phyloP scores from a whole-genome alignment of 1,140 invertebrate genomes.

The Planococcus citri region DNA sequence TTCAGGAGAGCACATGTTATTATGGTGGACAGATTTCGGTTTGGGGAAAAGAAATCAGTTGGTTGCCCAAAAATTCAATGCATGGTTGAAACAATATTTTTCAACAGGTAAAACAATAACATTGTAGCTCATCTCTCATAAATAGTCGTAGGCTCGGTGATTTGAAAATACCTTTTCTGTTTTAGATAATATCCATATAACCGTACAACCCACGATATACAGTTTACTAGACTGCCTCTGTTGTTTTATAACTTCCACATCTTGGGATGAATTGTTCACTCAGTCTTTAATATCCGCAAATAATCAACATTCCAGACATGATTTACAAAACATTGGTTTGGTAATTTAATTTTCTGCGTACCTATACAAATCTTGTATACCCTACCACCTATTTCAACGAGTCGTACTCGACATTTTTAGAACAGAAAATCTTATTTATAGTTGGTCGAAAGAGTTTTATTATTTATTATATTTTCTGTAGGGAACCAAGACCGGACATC shows the following conservation, averaged over 20 bases:
- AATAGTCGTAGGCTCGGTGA: too few species aligned
- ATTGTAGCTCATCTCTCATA: too few species aligned
- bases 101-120: constrained; percentile 39
- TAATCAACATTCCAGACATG: constrained; percentile 29
- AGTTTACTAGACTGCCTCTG: constrained; percentile 60
- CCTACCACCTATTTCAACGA: too few species aligned
- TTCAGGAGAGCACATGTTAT: constrained; percentile 58
- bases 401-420: too few species aligned
- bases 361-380: background rate
- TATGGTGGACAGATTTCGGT: constrained; percentile 61
- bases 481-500: constrained; percentile 44
- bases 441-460: too few species aligned
- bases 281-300: constrained; percentile 35
- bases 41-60: constrained; percentile 46
- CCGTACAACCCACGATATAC: constrained; percentile 47
- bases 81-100: constrained; percentile 49
- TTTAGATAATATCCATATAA: background rate
- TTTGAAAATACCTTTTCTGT: background rate
- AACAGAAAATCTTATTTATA: too few species aligned
- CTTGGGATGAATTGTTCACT: constrained; percentile 61
- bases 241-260: constrained; percentile 54
- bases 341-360: constrained; percentile 21
- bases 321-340: constrained; percentile 25
- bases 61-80: constrained; percentile 50
- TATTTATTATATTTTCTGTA: constrained; percentile 25